Conservation (phyloP, 2,113 vertebrate genomes). For the Leptosomus discolor region DNA sequence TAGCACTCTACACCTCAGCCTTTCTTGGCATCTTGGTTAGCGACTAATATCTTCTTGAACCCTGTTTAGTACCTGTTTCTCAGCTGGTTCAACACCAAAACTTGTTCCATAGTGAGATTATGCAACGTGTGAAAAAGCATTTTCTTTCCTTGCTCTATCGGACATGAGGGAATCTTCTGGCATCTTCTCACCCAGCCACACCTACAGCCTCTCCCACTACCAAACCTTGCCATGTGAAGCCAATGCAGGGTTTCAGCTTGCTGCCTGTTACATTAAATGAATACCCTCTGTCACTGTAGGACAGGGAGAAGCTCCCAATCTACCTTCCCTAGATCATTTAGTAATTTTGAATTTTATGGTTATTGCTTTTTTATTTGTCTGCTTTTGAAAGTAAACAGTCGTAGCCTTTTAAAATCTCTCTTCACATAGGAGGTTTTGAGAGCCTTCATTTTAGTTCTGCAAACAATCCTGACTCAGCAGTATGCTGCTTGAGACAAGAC, state of each 20-base stretch:
- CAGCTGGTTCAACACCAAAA: background rate
- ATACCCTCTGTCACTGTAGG: background rate
- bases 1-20: background rate
- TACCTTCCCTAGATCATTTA: background rate
- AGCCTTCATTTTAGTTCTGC: background rate
- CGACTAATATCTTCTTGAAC: background rate
- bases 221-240: background rate
- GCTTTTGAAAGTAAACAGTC: background rate
- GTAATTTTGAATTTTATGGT: background rate
- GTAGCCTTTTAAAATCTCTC: background rate
- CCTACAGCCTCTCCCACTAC: background rate
- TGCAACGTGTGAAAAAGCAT: background rate
- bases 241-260: background rate
- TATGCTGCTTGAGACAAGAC: background rate
- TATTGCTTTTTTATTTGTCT: background rate
- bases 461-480: background rate
- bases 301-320: background rate
- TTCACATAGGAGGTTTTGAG: background rate
- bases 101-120: background rate
- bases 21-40: background rate
- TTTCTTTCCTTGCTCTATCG: background rate
- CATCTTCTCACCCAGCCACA: background rate
- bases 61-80: background rate
- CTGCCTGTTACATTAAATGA: background rate
- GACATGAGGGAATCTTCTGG: background rate